Conservation (phyloP, 2,113 vertebrate species). For the Porphyrio hochstetteri region DNA sequence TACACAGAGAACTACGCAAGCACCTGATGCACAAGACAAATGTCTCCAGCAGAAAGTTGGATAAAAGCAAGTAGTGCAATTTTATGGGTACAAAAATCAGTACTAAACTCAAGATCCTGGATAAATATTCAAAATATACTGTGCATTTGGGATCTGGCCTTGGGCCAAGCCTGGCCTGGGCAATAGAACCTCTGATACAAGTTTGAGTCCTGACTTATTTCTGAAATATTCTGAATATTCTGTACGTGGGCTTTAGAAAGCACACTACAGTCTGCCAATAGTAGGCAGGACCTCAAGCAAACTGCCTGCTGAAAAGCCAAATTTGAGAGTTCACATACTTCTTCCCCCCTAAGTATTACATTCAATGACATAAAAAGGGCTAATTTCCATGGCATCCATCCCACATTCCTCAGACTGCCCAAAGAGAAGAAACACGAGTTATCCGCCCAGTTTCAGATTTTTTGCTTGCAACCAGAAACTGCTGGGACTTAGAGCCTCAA, state of each 20-base stretch:
- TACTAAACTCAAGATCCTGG: not conserved
- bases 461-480: not conserved
- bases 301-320: not conserved
- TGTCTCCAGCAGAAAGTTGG: not conserved
- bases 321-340: not conserved
- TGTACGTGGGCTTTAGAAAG: not conserved
- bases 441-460: not conserved
- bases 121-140: not conserved
- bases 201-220: not conserved
- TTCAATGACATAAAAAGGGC: not conserved
- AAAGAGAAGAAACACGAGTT: not conserved
- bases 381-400: not conserved
- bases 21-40: not conserved
- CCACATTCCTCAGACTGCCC: not conserved
- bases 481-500: not conserved
- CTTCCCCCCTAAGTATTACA: not conserved
- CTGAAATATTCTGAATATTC: not conserved
- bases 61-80: not conserved
- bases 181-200: not conserved
- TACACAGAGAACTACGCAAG: not conserved
- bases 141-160: not conserved
- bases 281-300: not conserved
- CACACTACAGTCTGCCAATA: not conserved
- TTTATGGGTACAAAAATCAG: not conserved
- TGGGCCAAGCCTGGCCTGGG: not conserved